Conservation (phyloP, 2,888 invertebrate genomes). For the Tortrix viridana region DNA sequence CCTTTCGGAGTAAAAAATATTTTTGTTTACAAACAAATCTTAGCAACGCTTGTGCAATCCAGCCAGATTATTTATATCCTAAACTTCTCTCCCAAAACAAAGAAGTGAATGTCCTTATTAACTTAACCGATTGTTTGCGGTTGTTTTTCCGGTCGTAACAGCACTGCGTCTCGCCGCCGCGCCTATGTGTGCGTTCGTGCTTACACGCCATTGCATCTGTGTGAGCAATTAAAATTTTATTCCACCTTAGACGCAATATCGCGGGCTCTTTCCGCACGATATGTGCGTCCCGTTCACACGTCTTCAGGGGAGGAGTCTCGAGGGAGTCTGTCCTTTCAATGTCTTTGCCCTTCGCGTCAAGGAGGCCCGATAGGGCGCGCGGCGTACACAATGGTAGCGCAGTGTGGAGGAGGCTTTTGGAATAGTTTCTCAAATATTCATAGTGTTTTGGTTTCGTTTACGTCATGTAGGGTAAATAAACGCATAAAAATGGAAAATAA, state of each 20-base stretch:
- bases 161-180: conserved; percentile 66
- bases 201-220: conserved; percentile 62
- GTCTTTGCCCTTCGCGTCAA: conserved; percentile 84
- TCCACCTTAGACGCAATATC: conserved; percentile 77
- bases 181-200: conserved; percentile 61
- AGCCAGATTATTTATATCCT: conserved; percentile 32
- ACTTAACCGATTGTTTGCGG: conserved; percentile 79
- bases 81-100: conserved; percentile 54
- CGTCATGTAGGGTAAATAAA: background rate
- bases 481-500: too few relatives aligned
- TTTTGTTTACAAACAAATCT: conserved; percentile 1
- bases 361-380: conserved; percentile 78
- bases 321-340: conserved; percentile 87
- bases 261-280: conserved; percentile 60
- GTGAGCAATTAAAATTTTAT: conserved; percentile 84
- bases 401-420: conserved; percentile 59
- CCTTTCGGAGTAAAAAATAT: background rate
- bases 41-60: conserved; percentile 9
- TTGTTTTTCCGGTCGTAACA: conserved; percentile 74
- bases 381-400: conserved; percentile 56
- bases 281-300: conserved; percentile 66
- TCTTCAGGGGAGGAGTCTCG: conserved; percentile 84
- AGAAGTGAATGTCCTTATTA: conserved; percentile 75
- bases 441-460: conserved; percentile 43
- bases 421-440: conserved; percentile 12